A percentile compares a stretch with the other conserved stretches of the same genome.
Evolutionary conservation across 2,113 vertebrate species (phyloP).

Genomic region (Aythya baeri): DNA sequence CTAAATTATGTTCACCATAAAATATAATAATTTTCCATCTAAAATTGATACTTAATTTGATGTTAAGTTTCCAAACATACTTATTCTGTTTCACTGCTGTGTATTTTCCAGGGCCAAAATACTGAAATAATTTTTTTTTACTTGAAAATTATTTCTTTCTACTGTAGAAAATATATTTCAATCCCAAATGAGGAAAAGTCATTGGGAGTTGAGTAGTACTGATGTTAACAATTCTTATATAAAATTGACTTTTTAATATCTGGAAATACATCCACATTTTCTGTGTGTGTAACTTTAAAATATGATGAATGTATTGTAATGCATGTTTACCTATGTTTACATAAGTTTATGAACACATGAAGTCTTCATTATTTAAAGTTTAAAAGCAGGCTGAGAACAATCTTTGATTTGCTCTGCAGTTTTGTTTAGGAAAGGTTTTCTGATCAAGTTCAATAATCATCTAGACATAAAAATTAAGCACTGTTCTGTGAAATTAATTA

Average conservation of each 20-base stretch:
- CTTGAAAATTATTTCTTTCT: background rate
- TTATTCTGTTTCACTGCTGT: background rate
- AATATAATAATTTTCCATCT: background rate
- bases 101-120: background rate
- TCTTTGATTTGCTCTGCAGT: background rate
- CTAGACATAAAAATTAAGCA: background rate
- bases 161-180: background rate
- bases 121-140: background rate
- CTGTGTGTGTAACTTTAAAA: background rate
- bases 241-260: background rate
- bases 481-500: background rate
- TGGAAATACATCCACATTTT: background rate
- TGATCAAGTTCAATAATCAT: background rate
- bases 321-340: background rate
- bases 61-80: background rate
- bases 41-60: background rate
- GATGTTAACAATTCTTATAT: background rate
- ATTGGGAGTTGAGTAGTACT: background rate
- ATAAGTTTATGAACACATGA: background rate
- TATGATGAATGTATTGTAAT: background rate
- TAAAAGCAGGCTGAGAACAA: background rate
- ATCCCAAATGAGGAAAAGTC: background rate
- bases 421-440: background rate
- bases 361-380: background rate
- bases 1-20: background rate